Base-by-base conservation (phyloP, 2,888 invertebrate species). In the Spilarctia lutea region DNA sequence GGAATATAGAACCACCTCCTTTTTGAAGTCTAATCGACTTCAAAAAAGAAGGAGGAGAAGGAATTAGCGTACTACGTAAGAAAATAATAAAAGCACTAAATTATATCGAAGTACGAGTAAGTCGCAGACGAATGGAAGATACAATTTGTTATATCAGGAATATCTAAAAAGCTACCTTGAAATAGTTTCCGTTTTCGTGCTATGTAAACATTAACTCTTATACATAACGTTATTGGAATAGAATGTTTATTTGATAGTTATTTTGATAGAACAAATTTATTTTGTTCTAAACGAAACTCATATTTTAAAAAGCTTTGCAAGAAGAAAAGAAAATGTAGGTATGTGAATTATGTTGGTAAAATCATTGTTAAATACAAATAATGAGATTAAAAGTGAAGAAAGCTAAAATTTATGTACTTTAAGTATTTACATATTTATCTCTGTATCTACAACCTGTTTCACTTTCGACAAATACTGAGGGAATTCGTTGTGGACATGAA, bases 151-250 rank as follows among this genome's bases (percentile, higher is more conserved):
- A 79, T 72, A 82, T 71, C 63, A 70, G 74, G 70, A 60, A 82
- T 81, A 82, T 77, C 80, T 82, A 80, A 80, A 75, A 77, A 48
- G 70, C 73, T 74, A 67, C 83, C 83, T 81, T 81, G 83, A 81
- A 81, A 81, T 80, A 82, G 73, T 82, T 80, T 82, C 71, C 73
- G 73, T 73, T 70, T 75, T 80, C 72, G 81, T 80, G 72, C 82
- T 78, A 74, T 83, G 83, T 81, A 83, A 80, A 81, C 81, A 81
- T 74, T 72, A 75, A 81, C 75, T 63, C 63, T 69, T 74, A 80
- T 68, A 52, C 16, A 70, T 70, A 60, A 63, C 56, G 60, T 42
- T 63, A 30, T 42, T 39, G 70, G 42, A 63, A 56, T 70, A 20
- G 70, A 70, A 56, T 27, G 56, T 48, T 68, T 24, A 68, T 45